These are phyloP conservation scores for Periophthalmus magnuspinnatus DNA, from an alignment of 2,797 vertebrate genomes.

Conservation along the genomic window DNA sequence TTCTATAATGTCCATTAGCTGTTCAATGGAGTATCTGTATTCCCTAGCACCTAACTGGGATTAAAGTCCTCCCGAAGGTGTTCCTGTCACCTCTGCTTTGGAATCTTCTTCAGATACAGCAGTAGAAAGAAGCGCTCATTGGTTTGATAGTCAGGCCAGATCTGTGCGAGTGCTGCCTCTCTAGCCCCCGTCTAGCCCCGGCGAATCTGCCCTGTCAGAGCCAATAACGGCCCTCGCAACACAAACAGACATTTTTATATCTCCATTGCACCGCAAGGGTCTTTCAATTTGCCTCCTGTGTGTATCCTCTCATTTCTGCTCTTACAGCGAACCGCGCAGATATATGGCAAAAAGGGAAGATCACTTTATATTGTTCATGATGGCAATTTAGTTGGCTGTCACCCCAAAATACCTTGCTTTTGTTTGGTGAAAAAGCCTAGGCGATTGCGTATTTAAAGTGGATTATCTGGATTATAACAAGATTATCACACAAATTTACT, in stretches of 20 bases:
- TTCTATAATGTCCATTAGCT: constrained; percentile 42
- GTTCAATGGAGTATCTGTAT: constrained; percentile 49
- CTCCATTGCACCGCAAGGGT: constrained; percentile 53
- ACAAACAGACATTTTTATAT: constrained; percentile 58
- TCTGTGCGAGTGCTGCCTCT: constrained; percentile 27
- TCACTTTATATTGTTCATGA: constrained; percentile 50
- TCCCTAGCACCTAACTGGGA: constrained; percentile 39
- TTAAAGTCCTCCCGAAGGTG: constrained; percentile 44
- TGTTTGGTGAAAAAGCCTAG: constrained; percentile 25
- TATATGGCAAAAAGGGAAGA: constrained; percentile 28
- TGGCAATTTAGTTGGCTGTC: constrained; percentile 58
- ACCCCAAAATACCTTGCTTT: constrained; percentile 38
- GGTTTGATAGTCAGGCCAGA: constrained; percentile 27
- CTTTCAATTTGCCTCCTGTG: constrained; percentile 51
- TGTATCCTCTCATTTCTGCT: constrained; percentile 50
- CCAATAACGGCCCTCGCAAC: constrained; percentile 63
- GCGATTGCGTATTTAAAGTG: constrained; percentile 1
- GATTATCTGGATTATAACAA: constrained; percentile 8
- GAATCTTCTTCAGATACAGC: constrained; percentile 37
- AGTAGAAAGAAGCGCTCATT: constrained; percentile 28
- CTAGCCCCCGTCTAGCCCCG: constrained; percentile 42
- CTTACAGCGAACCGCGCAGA: constrained; percentile 53
- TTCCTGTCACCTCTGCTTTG: constrained; percentile 40
- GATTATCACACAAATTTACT: not conserved
- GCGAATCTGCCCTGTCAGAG: constrained; percentile 68